Conservation (phyloP, 2,113 vertebrate species). For the Myodes glareolus region DNA sequence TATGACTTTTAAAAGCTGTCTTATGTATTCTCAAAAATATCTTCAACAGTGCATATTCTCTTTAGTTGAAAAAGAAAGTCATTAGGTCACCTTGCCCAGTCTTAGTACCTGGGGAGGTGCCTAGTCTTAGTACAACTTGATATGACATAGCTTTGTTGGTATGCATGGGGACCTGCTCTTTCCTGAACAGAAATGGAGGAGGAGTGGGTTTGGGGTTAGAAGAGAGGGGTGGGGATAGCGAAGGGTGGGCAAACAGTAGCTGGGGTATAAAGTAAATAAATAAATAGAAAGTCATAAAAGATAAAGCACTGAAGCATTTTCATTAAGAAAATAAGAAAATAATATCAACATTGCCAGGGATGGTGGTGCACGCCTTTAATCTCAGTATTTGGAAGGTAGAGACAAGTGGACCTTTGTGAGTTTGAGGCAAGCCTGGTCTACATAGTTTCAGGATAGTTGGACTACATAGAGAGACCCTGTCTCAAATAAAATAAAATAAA, state of each 20-base stretch:
- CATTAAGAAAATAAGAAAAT: neutral
- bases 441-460: neutral
- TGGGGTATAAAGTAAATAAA: neutral
- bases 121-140: neutral
- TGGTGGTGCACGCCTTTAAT: neutral
- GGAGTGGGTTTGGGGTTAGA: neutral
- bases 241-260: neutral
- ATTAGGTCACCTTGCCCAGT: neutral
- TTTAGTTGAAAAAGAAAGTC: conserved; percentile 10
- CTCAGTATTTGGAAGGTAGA: neutral
- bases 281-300: neutral
- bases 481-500: neutral
- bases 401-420: neutral
- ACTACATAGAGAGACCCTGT: neutral
- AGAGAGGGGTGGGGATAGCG: neutral
- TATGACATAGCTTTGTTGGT: neutral
- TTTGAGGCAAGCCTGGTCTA: neutral
- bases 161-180: neutral
- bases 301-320: neutral
- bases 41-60: neutral
- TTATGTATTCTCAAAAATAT: neutral
- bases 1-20: neutral
- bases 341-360: neutral
- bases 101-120: neutral
- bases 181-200: neutral